A percentile compares a stretch with the other conserved stretches of the same genome.
These are phyloP conservation scores for Himalopsyche japonica DNA, from an alignment of 2,888 invertebrate genomes.

Conservation along the genomic window DNA sequence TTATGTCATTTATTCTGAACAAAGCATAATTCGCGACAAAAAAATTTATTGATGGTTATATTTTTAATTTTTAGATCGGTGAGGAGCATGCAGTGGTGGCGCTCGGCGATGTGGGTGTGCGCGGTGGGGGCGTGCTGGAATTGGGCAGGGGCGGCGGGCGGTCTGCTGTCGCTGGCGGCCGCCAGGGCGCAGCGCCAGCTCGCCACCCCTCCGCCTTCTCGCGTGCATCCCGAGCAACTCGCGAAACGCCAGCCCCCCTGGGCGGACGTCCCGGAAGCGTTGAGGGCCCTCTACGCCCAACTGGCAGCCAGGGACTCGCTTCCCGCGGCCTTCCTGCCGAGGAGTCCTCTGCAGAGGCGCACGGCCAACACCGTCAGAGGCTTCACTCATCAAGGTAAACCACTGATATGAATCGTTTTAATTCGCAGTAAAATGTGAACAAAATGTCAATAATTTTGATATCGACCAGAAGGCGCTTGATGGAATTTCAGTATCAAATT, in stretches of 20 bases:
- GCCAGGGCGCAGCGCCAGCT: neutral
- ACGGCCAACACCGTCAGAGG: constrained; percentile 85
- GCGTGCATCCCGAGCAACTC: constrained; percentile 59
- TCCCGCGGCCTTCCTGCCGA: constrained; percentile 66
- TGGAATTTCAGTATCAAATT: too few relatives aligned
- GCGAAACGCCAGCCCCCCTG: constrained; percentile 47
- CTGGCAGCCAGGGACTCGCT: constrained; percentile 63
- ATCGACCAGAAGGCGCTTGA: too few relatives aligned
- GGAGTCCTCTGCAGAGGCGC: constrained; percentile 69
- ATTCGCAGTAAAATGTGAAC: neutral
- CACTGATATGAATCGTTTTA: neutral
- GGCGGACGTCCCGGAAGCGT: constrained; percentile 73
- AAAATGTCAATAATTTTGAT: neutral
- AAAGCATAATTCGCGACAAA: too few relatives aligned
- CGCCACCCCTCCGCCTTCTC: constrained; percentile 57
- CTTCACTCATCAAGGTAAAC: constrained; percentile 75
- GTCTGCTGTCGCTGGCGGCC: constrained; percentile 49
- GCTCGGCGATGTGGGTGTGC: constrained; percentile 42
- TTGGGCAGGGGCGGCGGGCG: constrained; percentile 43
- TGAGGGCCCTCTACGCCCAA: constrained; percentile 75
- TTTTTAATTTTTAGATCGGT: constrained; percentile 32
- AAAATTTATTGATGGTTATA: neutral
- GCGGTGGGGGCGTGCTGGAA: constrained; percentile 57
- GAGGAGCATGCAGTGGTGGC: constrained; percentile 42
- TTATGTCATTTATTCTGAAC: too few relatives aligned